Evolutionary conservation across 2,888 invertebrate species (phyloP).

Genomic region (Xiphydria camelus): DNA sequence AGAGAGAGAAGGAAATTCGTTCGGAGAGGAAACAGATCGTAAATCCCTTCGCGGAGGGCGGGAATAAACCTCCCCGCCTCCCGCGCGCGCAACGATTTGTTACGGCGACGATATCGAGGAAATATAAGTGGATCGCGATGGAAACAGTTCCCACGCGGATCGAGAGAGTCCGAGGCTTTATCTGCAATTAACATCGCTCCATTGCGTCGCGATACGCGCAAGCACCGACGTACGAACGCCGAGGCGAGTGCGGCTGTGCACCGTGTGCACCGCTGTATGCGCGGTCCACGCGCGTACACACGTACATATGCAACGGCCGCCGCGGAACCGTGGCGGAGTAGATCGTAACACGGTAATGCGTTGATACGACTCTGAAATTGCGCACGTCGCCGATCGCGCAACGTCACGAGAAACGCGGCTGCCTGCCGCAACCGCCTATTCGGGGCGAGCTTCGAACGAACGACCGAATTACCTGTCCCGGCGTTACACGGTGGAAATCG

Average conservation of each 20-base stretch:
- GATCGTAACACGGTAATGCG: not conserved
- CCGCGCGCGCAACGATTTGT: not conserved
- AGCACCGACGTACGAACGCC: too few species aligned
- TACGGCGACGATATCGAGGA: conserved; percentile 1
- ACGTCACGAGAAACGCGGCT: too few species aligned
- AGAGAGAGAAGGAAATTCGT: not conserved
- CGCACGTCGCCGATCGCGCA: not conserved
- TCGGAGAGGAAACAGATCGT: not conserved
- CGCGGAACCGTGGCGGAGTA: not conserved
- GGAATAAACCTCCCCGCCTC: too few species aligned
- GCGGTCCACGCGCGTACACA: not conserved
- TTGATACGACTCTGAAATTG: not conserved
- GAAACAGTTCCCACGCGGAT: not conserved
- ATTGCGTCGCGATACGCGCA: not conserved
- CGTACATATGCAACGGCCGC: not conserved
- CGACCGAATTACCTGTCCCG: too few species aligned
- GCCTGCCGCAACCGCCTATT: too few species aligned
- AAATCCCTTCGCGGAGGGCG: too few species aligned
- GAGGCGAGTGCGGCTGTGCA: too few species aligned
- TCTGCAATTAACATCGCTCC: conserved; percentile 5
- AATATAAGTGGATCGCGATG: conserved; percentile 2
- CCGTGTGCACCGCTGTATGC: too few species aligned
- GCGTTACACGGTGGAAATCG: too few species aligned
- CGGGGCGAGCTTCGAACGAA: too few species aligned
- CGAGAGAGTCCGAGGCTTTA: conserved; percentile 1